A percentile compares a stretch with the other conserved stretches of the same genome.
Conservation (phyloP, 1,140 invertebrate species). For the Himalopsyche phryganea region DNA sequence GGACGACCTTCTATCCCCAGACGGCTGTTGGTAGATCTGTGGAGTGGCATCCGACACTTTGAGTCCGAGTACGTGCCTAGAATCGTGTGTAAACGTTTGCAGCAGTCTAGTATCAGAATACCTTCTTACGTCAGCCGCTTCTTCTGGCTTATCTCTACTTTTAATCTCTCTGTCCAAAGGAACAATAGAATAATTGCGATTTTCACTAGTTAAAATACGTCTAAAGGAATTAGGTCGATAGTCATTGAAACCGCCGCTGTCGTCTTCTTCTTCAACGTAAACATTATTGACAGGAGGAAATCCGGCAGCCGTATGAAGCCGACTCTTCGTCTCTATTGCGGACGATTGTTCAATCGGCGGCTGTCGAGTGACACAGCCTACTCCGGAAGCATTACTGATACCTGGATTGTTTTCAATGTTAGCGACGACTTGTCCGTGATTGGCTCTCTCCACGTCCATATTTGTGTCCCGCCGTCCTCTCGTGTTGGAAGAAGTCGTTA, state of each 20-base stretch:
- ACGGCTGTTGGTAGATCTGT: constrained; percentile 17
- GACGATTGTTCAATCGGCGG: constrained; percentile 32
- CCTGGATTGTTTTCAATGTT: constrained; percentile 59
- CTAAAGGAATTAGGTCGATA: constrained; percentile 44
- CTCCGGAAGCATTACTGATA: constrained; percentile 36
- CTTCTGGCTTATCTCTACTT: constrained; percentile 33
- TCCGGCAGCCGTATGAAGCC: constrained; percentile 6
- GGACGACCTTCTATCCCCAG: constrained; percentile 12
- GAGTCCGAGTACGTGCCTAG: constrained; percentile 14
- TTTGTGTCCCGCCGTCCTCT: constrained; percentile 40
- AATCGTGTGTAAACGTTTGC: constrained; percentile 30
- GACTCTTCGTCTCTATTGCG: constrained; percentile 6
- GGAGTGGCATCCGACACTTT: constrained; percentile 25
- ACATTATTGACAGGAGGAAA: constrained; percentile 20
- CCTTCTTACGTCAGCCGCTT: constrained; percentile 38
- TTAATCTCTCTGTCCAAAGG: constrained; percentile 29
- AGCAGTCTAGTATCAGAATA: constrained; percentile 51
- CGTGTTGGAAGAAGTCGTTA: constrained; percentile 38
- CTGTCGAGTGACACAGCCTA: constrained; percentile 14
- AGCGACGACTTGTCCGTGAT: constrained; percentile 52
- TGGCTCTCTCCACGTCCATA: constrained; percentile 23
- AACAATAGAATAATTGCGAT: constrained; percentile 31
- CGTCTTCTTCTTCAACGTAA: constrained; percentile 46
- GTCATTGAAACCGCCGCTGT: constrained; percentile 49
- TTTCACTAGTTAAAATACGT: constrained; percentile 38